phyloP scores from a whole-genome alignment of 2,888 invertebrate species.

The Agelastica alni region DNA sequence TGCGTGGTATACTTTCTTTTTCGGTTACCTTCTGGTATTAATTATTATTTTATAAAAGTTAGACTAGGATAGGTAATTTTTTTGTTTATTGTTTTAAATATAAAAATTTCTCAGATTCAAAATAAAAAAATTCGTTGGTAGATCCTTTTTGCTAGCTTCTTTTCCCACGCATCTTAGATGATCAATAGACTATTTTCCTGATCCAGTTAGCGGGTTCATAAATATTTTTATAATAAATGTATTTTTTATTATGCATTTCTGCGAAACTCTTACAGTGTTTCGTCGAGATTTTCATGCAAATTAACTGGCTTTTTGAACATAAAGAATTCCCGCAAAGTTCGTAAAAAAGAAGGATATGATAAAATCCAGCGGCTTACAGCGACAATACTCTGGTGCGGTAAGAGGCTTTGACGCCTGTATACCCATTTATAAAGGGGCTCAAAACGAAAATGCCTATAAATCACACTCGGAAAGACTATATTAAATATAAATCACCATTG shows the following conservation, averaged over 20 bases:
- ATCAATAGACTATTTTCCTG: neutral
- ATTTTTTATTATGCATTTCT: neutral
- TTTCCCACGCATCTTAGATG: too few relatives aligned
- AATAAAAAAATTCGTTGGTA: too few relatives aligned
- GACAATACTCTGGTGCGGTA: constrained; percentile 4
- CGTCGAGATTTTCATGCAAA: constrained; percentile 4
- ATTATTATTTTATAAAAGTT: too few relatives aligned
- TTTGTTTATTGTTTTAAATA: too few relatives aligned
- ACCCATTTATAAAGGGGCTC: neutral
- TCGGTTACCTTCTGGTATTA: too few relatives aligned
- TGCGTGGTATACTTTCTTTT: too few relatives aligned
- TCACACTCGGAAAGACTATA: constrained; percentile 14
- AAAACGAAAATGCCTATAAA: constrained; percentile 9
- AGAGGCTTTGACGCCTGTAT: constrained; percentile 1
- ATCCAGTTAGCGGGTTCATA: neutral
- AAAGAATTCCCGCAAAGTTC: neutral
- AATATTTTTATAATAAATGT: neutral
- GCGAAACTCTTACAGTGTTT: neutral
- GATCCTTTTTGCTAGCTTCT: too few relatives aligned
- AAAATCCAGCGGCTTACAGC: constrained; percentile 1
- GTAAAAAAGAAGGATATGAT: constrained; percentile 3
- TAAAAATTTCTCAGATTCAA: too few relatives aligned
- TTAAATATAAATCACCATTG: constrained; percentile 20
- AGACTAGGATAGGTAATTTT: too few relatives aligned
- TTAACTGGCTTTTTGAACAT: constrained; percentile 3